These are phyloP conservation scores for Lepisosteus osseus DNA, from an alignment of 2,113 vertebrate genomes.

Conservation along the genomic window DNA sequence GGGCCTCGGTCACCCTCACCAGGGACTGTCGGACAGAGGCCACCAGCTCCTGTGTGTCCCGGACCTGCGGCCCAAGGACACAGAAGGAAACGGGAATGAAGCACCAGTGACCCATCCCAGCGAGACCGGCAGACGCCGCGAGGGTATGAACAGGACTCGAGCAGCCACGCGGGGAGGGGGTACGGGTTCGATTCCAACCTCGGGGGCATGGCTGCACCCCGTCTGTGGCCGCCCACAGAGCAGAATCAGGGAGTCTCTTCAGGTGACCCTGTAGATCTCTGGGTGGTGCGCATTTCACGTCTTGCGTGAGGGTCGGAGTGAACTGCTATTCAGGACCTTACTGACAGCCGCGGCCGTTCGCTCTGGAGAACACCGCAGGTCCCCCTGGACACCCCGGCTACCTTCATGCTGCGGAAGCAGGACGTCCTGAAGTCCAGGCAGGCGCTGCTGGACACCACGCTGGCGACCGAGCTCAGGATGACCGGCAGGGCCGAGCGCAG, in stretches of 20 bases:
- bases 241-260: not conserved
- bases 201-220: too few species aligned
- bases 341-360: not conserved
- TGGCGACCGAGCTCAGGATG: constrained; percentile 54
- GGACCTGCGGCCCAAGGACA: constrained; percentile 46
- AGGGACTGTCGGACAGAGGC: constrained; percentile 48
- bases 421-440: constrained; percentile 56
- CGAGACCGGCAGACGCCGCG: too few species aligned
- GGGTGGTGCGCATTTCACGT: not conserved
- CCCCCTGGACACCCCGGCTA: constrained; percentile 18
- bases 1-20: constrained; percentile 46
- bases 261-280: not conserved
- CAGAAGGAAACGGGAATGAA: not conserved
- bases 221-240: not conserved
- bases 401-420: constrained; percentile 63
- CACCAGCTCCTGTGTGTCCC: constrained; percentile 49
- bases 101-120: too few species aligned
- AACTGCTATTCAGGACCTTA: not conserved
- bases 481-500: constrained; percentile 46
- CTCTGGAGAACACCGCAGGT: not conserved
- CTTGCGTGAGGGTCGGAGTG: not conserved
- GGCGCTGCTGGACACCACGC: constrained; percentile 61
- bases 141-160: not conserved
- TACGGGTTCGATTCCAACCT: too few species aligned
- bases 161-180: not conserved